Evolutionary conservation across 1,140 invertebrate species (phyloP).

Genomic region (Macrotrachela quadricornifera): DNA sequence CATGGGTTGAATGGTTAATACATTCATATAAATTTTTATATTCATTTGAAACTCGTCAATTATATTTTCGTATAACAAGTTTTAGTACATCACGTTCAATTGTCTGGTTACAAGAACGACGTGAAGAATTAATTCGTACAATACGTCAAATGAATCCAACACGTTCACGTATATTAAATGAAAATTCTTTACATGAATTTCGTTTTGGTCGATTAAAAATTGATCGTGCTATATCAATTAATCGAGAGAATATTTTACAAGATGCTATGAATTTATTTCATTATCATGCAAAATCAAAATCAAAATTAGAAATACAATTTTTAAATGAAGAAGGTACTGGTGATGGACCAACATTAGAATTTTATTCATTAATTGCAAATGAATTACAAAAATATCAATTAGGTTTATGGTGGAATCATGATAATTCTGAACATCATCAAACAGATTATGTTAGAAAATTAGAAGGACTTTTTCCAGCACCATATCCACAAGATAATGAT

Average conservation of each 20-base stretch:
- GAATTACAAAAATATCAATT: conserved; percentile 77
- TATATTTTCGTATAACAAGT: conserved; percentile 84
- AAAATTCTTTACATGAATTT: conserved; percentile 49
- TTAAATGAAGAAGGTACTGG: conserved; percentile 89
- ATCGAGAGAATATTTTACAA: neutral
- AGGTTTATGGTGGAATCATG: conserved; percentile 77
- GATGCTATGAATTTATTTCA: neutral
- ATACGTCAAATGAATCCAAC: conserved; percentile 38
- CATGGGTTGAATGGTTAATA: conserved; percentile 79
- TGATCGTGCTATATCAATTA: conserved; percentile 39
- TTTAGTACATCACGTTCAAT: conserved; percentile 74
- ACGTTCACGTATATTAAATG: conserved; percentile 39
- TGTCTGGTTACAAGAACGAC: conserved; percentile 86
- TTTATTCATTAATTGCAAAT: conserved; percentile 81
- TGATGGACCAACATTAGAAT: conserved; percentile 89
- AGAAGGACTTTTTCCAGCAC: conserved; percentile 72
- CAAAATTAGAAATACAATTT: conserved; percentile 51
- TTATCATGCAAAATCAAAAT: conserved; percentile 7
- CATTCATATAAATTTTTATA: conserved; percentile 87
- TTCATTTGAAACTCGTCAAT: conserved; percentile 76
- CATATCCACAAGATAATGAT: conserved; percentile 45
- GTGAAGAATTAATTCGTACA: conserved; percentile 65
- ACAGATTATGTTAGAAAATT: conserved; percentile 25
- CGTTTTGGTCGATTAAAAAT: conserved; percentile 87
- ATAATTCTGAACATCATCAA: conserved; percentile 31